These are phyloP conservation scores for Ceratothoa steindachneri DNA, from an alignment of 2,888 invertebrate genomes.

Conservation along the genomic window DNA sequence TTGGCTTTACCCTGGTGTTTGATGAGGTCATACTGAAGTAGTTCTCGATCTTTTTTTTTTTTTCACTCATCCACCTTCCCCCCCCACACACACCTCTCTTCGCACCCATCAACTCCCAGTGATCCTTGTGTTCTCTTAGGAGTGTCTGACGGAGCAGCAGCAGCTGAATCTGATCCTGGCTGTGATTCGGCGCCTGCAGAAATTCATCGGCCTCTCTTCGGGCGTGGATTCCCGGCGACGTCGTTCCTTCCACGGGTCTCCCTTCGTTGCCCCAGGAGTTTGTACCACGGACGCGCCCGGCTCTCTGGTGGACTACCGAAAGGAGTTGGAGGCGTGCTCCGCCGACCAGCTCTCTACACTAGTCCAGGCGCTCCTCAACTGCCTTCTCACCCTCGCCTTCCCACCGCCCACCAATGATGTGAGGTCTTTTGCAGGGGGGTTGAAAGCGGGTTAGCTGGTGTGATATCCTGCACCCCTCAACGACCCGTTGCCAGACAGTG, in stretches of 20 bases:
- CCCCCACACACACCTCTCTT: no score
- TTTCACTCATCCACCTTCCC: no score
- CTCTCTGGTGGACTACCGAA: conserved; percentile 6
- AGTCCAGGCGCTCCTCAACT: conserved; percentile 39
- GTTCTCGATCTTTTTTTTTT: no score
- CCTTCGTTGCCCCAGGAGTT: no score
- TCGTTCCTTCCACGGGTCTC: neutral
- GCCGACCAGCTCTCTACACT: conserved; percentile 37
- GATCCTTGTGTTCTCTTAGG: no score
- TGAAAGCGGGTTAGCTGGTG: no score
- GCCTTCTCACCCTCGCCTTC: conserved; percentile 36
- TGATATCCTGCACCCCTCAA: neutral
- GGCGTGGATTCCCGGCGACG: neutral
- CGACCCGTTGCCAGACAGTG: no score
- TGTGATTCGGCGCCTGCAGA: conserved; percentile 66
- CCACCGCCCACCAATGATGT: conserved; percentile 34
- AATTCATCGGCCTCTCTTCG: conserved; percentile 19
- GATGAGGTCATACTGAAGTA: no score
- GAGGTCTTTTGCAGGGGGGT: no score
- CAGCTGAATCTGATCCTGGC: conserved; percentile 79
- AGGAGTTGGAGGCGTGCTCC: conserved; percentile 11
- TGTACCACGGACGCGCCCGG: no score
- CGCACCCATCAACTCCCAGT: no score
- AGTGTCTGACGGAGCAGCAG: conserved; percentile 81
- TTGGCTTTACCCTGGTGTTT: no score